phyloP scores from a whole-genome alignment of 2,797 vertebrate species.

The Falco naumanni region DNA sequence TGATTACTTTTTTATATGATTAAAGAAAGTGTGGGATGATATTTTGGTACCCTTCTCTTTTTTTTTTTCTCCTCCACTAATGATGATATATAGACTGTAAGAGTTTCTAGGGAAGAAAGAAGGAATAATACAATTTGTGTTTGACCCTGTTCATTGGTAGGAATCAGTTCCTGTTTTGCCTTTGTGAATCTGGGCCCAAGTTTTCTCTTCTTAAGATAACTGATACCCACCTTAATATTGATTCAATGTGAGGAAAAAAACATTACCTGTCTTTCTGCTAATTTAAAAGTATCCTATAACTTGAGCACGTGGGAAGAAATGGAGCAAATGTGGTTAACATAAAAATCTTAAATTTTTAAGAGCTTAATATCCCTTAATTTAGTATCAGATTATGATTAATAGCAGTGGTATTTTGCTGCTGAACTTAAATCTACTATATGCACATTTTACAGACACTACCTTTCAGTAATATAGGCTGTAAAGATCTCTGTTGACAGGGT shows the following conservation, averaged over 20 bases:
- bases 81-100: slow-evolving; percentile 32
- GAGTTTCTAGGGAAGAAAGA: background rate
- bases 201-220: background rate
- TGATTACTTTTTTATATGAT: slow-evolving; percentile 54
- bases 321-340: background rate
- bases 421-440: background rate
- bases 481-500: background rate
- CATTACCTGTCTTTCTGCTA: background rate
- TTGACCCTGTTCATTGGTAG: background rate
- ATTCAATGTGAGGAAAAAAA: background rate
- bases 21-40: slow-evolving; percentile 47
- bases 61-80: background rate
- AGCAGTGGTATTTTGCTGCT: slow-evolving; percentile 1
- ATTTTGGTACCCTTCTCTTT: slow-evolving; percentile 45
- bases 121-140: background rate
- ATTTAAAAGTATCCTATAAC: background rate
- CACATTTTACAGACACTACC: background rate
- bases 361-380: slow-evolving; percentile 7
- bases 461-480: background rate
- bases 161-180: background rate
- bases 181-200: background rate
- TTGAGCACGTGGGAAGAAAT: background rate
- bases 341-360: background rate
- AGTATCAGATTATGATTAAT: background rate
- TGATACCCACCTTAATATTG: background rate